These are phyloP conservation scores for Helostoma temminkii DNA, from an alignment of 2,797 vertebrate genomes.

Conservation along the genomic window DNA sequence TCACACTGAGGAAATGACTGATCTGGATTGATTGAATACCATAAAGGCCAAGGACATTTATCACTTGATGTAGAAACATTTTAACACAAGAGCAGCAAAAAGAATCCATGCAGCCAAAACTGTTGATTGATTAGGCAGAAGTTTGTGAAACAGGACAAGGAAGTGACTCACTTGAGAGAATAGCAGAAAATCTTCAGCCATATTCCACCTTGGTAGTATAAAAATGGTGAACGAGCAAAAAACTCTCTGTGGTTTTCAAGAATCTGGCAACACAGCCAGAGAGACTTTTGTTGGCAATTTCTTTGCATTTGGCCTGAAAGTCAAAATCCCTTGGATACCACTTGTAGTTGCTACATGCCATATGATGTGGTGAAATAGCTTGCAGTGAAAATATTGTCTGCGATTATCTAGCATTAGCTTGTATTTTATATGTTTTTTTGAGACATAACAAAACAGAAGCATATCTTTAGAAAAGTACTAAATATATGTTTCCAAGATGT, in stretches of 20 bases:
- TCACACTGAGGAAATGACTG: conserved; percentile 50
- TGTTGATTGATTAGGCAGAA: conserved; percentile 39
- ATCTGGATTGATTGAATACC: conserved; percentile 57
- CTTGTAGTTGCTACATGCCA: conserved; percentile 13
- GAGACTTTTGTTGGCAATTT: conserved; percentile 43
- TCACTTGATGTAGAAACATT: conserved; percentile 56
- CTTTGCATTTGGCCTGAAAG: conserved; percentile 50
- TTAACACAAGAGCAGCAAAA: conserved; percentile 45
- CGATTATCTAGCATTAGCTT: conserved; percentile 48
- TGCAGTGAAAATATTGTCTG: conserved; percentile 39
- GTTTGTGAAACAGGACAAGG: conserved; percentile 45
- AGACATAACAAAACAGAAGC: conserved; percentile 29
- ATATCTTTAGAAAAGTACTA: conserved; percentile 27
- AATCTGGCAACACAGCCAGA: conserved; percentile 44
- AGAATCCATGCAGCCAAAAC: conserved; percentile 52
- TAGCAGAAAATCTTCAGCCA: conserved; percentile 41
- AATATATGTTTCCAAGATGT: conserved; percentile 40
- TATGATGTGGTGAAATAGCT: conserved; percentile 43
- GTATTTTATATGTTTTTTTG: conserved; percentile 21
- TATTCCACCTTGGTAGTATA: conserved; percentile 63
- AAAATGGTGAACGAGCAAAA: conserved; percentile 44
- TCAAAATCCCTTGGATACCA: conserved; percentile 33
- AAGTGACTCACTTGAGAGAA: conserved; percentile 40
- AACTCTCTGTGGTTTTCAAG: conserved; percentile 51
- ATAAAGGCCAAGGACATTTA: conserved; percentile 58